Evolutionary conservation across 2,888 invertebrate genomes (phyloP), one percentile per base, ranked within the genome.

Genomic region (Ectemnius lituratus): DNA sequence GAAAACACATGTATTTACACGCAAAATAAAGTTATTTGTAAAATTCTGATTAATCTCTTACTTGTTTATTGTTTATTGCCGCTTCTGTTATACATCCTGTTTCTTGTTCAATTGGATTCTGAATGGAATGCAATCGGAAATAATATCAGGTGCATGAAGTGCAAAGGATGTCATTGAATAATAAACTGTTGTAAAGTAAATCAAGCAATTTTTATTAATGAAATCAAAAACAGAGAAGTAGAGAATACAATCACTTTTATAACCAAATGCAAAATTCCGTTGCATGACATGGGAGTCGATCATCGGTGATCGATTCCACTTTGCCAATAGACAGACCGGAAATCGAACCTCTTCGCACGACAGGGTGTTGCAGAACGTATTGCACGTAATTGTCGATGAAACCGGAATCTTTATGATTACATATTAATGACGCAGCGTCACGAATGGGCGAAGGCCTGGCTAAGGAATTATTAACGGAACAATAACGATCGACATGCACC

Each of bases 401-500:
- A 68, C 62, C 23, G 37, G 68, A 79, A 75, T 79, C 73, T 66
- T 77, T 76, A 72, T 63, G 62, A 66, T 84, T 71, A 82, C 80
- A 78, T 82, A 84, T 84, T 84, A 79, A 84, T 67, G 79, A 70
- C 69, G 69, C 70, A 70, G 65, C 66, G 77, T 81, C 83, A 78
- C 80, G 79, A 79, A 76, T 37, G 70, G 79, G 70, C 72, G 79
- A 80, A 83, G 75, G 78, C 75, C 80, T 73, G 37, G 37, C 75
- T 60, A 71, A 14, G 46, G 79, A 84, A 84, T 84, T 83, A 84
- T 84, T 84, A 84, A 84, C 74, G 78, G 77, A 75, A 70, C 79
- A 77, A 82, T 83, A 84, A 82, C 75, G 84, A 81, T 83, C 81
- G 84, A 82, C 76, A 76, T 78, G 73, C 73, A 60, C 73, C 70